These are phyloP conservation scores for Cyanocitta stelleri DNA, from an alignment of 2,113 vertebrate species.

Conservation along the genomic window DNA sequence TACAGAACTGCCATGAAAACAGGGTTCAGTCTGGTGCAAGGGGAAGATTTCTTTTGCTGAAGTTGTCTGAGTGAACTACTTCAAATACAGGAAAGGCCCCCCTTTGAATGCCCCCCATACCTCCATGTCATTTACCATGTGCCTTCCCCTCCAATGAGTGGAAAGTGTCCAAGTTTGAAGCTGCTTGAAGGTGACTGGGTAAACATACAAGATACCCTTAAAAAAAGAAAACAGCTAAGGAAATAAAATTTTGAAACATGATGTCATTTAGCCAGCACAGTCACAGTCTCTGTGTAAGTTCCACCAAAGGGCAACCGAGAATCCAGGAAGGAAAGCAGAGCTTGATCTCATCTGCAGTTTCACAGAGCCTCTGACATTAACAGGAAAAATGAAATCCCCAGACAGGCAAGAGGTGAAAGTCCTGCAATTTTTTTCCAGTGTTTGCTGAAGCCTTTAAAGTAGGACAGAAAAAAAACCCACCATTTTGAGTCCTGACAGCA, in stretches of 20 bases:
- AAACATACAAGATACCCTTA: background rate
- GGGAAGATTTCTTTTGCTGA: background rate
- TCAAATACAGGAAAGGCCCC: background rate
- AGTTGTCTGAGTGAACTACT: background rate
- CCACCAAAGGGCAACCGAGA: background rate
- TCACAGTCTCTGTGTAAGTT: background rate
- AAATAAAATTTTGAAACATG: background rate
- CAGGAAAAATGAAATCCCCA: background rate
- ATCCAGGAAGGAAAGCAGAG: background rate
- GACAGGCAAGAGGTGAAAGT: background rate
- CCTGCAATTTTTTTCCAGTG: background rate
- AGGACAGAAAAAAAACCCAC: background rate
- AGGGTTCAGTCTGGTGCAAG: background rate
- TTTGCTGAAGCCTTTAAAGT: background rate
- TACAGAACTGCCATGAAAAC: background rate
- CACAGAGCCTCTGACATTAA: background rate
- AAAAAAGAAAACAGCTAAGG: background rate
- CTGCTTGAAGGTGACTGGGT: background rate
- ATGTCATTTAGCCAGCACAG: background rate
- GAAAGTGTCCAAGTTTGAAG: background rate
- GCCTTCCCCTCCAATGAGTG: background rate
- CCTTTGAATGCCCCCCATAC: background rate
- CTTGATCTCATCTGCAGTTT: slow-evolving; percentile 11
- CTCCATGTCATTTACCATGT: background rate
- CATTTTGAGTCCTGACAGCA: background rate